Evolutionary conservation across 2,113 vertebrate species (phyloP).

Genomic region (Petromus typicus): DNA sequence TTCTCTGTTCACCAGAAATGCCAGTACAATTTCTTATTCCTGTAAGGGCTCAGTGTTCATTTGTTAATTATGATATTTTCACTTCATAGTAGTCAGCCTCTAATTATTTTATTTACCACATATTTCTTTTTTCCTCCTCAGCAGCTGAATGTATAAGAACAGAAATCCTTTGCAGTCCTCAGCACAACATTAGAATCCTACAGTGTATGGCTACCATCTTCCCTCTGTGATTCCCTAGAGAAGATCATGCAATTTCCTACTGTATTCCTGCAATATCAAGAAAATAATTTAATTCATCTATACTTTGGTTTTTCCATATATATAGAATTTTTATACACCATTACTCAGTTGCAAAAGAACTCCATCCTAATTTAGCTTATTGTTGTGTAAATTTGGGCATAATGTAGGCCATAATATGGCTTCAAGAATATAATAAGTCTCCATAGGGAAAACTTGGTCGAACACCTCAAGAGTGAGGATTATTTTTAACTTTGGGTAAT

Average conservation of each 20-base stretch:
- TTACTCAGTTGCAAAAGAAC: slow-evolving; percentile 65
- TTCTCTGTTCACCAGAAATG: not conserved
- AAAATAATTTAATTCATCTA: slow-evolving; percentile 68
- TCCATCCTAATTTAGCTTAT: slow-evolving; percentile 52
- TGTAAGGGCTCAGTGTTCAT: not conserved
- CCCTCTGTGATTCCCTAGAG: slow-evolving; percentile 39
- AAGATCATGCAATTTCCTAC: slow-evolving; percentile 34
- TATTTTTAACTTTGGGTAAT: slow-evolving; percentile 57
- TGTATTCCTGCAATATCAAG: slow-evolving; percentile 52
- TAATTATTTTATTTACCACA: slow-evolving; percentile 46
- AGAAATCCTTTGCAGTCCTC: not conserved
- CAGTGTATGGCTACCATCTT: not conserved
- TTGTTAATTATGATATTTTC: slow-evolving; percentile 15
- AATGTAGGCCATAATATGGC: slow-evolving; percentile 23
- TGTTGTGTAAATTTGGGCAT: slow-evolving; percentile 61
- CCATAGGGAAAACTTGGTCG: slow-evolving; percentile 27
- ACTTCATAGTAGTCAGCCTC: not conserved
- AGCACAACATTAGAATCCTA: slow-evolving; percentile 53
- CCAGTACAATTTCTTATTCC: not conserved
- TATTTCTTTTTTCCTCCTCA: slow-evolving; percentile 37
- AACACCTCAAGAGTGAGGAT: slow-evolving; percentile 24
- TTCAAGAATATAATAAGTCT: slow-evolving; percentile 51
- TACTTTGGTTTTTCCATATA: not conserved
- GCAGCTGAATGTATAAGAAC: not conserved
- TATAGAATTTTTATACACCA: slow-evolving; percentile 56